phyloP scores from a whole-genome alignment of 2,797 vertebrate genomes.

The Gymnothorax reevesii region DNA sequence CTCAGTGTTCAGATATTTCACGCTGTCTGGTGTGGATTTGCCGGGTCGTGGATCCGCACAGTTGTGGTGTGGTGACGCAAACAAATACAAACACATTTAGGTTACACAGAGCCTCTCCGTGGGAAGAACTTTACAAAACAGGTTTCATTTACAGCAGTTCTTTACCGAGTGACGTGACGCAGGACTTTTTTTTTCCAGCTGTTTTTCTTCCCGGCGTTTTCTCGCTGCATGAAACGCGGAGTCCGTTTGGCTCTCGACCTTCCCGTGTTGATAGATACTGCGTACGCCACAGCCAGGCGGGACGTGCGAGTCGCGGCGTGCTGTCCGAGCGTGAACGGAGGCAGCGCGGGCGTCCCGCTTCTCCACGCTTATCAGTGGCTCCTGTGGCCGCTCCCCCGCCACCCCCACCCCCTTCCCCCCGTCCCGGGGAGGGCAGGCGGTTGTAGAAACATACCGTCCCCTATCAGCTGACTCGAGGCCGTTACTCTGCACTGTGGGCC shows the following conservation, averaged over 20 bases:
- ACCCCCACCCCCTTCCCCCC: slow-evolving; percentile 1
- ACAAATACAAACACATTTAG: no score
- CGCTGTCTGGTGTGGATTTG: background rate
- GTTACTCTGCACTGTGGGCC: background rate
- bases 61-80: background rate
- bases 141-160: background rate
- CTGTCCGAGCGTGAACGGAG: background rate
- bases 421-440: background rate
- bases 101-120: background rate
- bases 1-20: background rate
- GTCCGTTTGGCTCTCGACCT: background rate
- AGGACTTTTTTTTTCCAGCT: background rate
- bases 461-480: background rate
- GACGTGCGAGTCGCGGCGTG: background rate
- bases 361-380: slow-evolving; percentile 42
- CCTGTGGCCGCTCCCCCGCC: slow-evolving; percentile 35
- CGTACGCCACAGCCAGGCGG: background rate
- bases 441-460: background rate
- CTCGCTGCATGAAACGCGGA: background rate
- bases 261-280: background rate
- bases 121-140: background rate
- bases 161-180: background rate
- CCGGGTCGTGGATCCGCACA: background rate
- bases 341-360: background rate
- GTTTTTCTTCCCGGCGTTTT: background rate